Conservation (phyloP, 2,888 invertebrate species). For the Temnothorax unifasciatus region DNA sequence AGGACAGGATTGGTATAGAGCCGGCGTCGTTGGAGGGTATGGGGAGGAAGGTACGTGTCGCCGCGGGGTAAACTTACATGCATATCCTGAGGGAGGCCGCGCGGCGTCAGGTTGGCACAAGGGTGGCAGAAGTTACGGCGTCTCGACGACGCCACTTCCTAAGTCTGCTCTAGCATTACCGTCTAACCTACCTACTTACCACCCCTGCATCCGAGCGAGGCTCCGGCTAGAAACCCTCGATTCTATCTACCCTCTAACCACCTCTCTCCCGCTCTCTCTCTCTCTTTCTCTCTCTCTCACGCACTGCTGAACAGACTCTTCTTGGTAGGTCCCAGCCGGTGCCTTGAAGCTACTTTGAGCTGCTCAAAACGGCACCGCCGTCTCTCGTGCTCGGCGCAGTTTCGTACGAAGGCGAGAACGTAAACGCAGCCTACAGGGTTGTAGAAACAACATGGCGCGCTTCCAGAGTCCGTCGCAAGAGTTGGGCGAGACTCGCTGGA, state of each 20-base stretch:
- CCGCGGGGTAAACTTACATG: conserved; percentile 81
- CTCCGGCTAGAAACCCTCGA: conserved; percentile 29
- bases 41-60: conserved; percentile 77
- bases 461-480: conserved; percentile 60
- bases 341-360: conserved; percentile 48
- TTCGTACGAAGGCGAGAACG: conserved; percentile 51
- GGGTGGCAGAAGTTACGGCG: conserved; percentile 85
- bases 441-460: conserved; percentile 68
- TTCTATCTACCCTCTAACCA: conserved; percentile 42
- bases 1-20: conserved; percentile 69
- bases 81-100: conserved; percentile 78
- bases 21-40: conserved; percentile 43
- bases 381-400: conserved; percentile 31
- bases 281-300: not conserved
- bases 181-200: conserved; percentile 68
- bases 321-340: conserved; percentile 46
- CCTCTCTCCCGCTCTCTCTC: conserved; percentile 5
- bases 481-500: conserved; percentile 52
- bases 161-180: conserved; percentile 81
- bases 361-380: conserved; percentile 43
- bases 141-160: conserved; percentile 84
- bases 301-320: conserved; percentile 38
- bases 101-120: conserved; percentile 82
- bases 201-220: conserved; percentile 28
- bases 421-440: conserved; percentile 54